Conservation (phyloP, 2,888 invertebrate genomes). For the Tenthredo distinguenda region DNA sequence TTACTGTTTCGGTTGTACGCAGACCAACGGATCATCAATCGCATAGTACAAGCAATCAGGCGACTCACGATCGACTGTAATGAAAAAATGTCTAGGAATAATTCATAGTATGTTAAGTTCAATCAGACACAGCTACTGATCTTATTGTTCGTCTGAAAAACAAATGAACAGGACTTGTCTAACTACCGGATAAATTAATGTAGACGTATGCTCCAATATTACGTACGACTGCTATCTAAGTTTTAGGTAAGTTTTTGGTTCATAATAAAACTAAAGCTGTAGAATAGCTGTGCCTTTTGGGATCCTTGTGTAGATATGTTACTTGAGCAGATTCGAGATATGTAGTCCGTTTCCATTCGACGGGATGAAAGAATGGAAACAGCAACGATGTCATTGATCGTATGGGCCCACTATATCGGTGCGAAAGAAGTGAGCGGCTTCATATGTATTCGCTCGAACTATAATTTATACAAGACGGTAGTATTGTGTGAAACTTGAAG, state of each 20-base stretch:
- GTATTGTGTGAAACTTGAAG: slow-evolving; percentile 14
- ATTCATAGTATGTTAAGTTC: no score
- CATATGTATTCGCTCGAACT: not conserved
- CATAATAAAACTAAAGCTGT: not conserved
- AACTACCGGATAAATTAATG: not conserved
- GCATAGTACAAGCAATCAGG: not conserved
- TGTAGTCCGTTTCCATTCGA: not conserved
- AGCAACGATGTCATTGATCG: not conserved
- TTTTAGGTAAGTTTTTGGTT: not conserved
- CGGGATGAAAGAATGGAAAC: not conserved
- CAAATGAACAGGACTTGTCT: not conserved
- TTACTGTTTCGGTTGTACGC: not conserved
- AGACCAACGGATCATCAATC: not conserved
- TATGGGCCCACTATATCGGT: not conserved
- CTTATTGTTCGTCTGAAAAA: not conserved
- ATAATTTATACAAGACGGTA: slow-evolving; percentile 32
- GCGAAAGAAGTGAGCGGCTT: slow-evolving; percentile 2
- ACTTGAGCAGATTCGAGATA: not conserved
- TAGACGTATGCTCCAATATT: not conserved
- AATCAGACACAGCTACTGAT: not conserved
- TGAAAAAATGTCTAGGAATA: not conserved
- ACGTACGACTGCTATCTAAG: not conserved
- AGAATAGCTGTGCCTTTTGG: not conserved
- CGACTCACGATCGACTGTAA: not conserved
- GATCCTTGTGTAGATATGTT: not conserved